Evolutionary conservation across 1,140 invertebrate genomes (phyloP).

Genomic region (Melitaea cinxia): DNA sequence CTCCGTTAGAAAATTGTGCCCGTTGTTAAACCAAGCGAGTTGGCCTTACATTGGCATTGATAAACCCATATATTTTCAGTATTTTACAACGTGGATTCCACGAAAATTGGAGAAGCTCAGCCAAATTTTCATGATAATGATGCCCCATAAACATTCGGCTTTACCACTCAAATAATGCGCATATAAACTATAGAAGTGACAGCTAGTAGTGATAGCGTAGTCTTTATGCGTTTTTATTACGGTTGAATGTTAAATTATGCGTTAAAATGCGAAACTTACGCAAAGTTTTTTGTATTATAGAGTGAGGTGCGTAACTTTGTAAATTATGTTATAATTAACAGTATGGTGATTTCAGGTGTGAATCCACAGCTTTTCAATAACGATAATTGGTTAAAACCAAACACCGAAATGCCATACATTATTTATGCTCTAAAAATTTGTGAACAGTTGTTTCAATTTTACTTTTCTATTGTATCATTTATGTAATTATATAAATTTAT

Average conservation of each 20-base stretch:
- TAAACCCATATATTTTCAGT: conserved; percentile 45
- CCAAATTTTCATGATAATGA: conserved; percentile 55
- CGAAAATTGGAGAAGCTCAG: conserved; percentile 48
- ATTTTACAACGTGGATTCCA: conserved; percentile 52
- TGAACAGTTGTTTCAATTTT: too few relatives aligned
- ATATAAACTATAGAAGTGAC: conserved; percentile 43
- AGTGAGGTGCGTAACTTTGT: background rate
- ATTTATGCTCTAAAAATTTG: too few relatives aligned
- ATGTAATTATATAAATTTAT: too few relatives aligned
- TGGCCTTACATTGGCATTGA: conserved; percentile 41
- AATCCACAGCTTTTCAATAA: too few relatives aligned
- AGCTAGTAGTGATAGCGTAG: conserved; percentile 37
- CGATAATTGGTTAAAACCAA: too few relatives aligned
- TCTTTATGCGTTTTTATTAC: conserved; percentile 35
- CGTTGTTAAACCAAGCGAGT: conserved; percentile 16
- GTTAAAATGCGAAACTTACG: conserved; percentile 18
- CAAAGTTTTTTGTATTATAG: background rate
- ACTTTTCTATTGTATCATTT: too few relatives aligned
- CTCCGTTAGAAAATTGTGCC: conserved; percentile 42
- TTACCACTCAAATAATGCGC: conserved; percentile 52
- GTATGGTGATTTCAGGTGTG: too few relatives aligned
- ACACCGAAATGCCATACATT: too few relatives aligned
- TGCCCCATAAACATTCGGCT: conserved; percentile 48
- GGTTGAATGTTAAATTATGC: conserved; percentile 26
- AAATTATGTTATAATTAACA: background rate